These are phyloP conservation scores for Aphelocoma coerulescens DNA, from an alignment of 2,113 vertebrate genomes.

Conservation along the genomic window DNA sequence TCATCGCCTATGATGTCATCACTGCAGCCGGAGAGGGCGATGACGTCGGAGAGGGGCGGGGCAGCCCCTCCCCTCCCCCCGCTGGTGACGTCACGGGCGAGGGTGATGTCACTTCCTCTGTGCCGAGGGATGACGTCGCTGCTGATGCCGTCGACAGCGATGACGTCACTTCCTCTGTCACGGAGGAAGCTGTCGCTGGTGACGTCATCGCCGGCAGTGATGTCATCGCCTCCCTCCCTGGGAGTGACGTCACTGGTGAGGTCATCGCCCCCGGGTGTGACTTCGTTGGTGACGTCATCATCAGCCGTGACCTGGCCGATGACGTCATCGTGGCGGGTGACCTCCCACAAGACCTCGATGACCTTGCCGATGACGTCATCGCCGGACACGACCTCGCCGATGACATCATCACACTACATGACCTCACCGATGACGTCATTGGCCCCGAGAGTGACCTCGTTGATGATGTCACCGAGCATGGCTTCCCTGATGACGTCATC, in stretches of 20 bases:
- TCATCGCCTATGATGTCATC: neutral
- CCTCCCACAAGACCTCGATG: neutral
- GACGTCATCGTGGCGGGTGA: neutral
- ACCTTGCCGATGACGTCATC: neutral
- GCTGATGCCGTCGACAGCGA: fast-evolving
- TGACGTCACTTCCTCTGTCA: neutral
- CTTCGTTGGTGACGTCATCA: too few relatives aligned
- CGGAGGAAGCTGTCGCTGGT: fast-evolving
- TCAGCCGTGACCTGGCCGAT: fast-evolving
- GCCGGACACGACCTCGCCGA: neutral
- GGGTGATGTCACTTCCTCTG: neutral
- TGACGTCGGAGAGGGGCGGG: neutral
- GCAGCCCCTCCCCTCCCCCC: neutral
- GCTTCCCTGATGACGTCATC: neutral
- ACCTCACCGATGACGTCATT: neutral
- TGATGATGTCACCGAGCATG: neutral
- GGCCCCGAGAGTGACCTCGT: neutral
- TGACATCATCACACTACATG: neutral
- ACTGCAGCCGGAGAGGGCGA: fast-evolving
- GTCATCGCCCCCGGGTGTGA: fast-evolving
- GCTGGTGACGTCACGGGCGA: fast-evolving
- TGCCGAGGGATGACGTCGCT: fast-evolving
- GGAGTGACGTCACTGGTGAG: fast-evolving
- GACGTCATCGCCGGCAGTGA: neutral
- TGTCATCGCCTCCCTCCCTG: fast-evolving